Evolutionary conservation across 2,113 vertebrate species (phyloP), one percentile per base, ranked within the genome.

Genomic region (Callithrix jacchus): DNA sequence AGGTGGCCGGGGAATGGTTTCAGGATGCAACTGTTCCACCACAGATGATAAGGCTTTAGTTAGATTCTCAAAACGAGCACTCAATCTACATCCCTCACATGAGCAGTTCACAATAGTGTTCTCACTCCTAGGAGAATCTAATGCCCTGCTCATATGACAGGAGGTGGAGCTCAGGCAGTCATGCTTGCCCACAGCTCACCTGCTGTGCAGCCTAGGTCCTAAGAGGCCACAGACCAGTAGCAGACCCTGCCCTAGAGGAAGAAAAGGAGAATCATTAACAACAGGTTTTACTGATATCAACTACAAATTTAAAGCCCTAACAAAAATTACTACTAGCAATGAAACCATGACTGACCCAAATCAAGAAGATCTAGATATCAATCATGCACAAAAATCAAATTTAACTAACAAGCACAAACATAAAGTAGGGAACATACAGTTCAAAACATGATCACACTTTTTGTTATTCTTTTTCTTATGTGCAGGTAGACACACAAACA

Each of bases 251-350:
- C 61, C 61, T 64, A 32, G 54, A 85, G 52, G 23, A 83, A 9
- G 42, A 87, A 94, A 86, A 42, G 71, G 23, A 52, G 73, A 82
- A 27, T 79, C 58, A 82, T 45, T 84, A 58, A 35, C 20, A 88
- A 42, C 14, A 77, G 40, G 30, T 66, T 89, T 74, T 58, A 87
- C 12, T 58, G 25, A 87, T 52, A 27, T 2, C 64, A 68, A 52
- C 37, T 40, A 58, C 58, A 74, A 74, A 40, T 73, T 77, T 93
- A 94, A 94, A 87, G 47, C 23, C 21, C 52, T 71, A 81, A 80
- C 52, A 84, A 76, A 95, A 93, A 66, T 90, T 61, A 66, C 61
- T 93, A 87, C 21, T 16, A 95, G 40, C 47, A 37, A 61, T 54
- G 4, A 17, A 89, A 74, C 18, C 73, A 86, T 68, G 37, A 80